phyloP scores from a whole-genome alignment of 2,113 vertebrate genomes.

The Calidris pygmaea region DNA sequence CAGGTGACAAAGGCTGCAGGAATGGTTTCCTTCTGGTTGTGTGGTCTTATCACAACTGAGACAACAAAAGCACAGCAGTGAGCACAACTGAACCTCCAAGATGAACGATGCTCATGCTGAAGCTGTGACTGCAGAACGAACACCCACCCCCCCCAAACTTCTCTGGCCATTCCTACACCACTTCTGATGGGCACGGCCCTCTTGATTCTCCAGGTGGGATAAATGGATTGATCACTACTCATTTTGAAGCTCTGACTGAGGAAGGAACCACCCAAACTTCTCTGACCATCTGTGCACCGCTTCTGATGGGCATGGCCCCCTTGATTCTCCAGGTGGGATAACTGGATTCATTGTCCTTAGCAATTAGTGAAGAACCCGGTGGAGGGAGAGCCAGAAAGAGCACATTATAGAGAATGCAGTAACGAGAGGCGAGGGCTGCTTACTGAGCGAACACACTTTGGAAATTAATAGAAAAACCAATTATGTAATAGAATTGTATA shows the following conservation, averaged over 20 bases:
- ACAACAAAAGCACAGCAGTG: neutral
- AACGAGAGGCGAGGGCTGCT: neutral
- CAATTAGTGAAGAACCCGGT: accelerated
- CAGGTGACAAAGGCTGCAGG: accelerated
- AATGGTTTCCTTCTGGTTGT: neutral
- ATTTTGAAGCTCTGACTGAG: neutral
- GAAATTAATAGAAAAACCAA: neutral
- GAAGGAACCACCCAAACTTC: neutral
- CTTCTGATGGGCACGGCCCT: neutral
- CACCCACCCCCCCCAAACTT: too few relatives aligned
- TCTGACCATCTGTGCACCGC: accelerated
- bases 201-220: neutral
- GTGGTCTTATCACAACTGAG: neutral
- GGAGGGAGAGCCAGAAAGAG: too few relatives aligned
- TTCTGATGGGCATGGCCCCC: neutral
- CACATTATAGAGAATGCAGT: accelerated
- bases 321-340: neutral
- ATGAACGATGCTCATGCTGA: too few relatives aligned
- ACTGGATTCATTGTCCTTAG: neutral
- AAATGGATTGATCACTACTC: neutral
- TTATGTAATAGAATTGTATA: neutral
- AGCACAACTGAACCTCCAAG: neutral
- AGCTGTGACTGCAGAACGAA: neutral
- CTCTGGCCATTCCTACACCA: accelerated
- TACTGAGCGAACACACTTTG: neutral